phyloP scores from a whole-genome alignment of 2,888 invertebrate genomes.

The Limenitis camilla region DNA sequence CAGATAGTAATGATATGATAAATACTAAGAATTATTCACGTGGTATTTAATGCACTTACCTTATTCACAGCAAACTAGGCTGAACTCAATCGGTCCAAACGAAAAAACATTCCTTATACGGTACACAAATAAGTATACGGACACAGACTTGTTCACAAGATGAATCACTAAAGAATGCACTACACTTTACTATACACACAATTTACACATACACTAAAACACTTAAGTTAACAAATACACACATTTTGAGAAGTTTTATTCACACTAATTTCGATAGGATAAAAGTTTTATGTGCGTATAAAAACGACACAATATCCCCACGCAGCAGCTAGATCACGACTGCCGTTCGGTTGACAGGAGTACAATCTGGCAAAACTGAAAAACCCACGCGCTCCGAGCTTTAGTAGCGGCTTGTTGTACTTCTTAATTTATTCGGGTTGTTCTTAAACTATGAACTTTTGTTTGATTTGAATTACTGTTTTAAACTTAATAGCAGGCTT shows the following conservation, averaged over 20 bases:
- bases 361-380: conserved; percentile 61
- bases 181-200: conserved; percentile 44
- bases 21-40: no score
- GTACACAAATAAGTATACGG: conserved; percentile 47
- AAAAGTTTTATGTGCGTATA: conserved; percentile 53
- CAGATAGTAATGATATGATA: no score
- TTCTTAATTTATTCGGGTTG: conserved; percentile 52
- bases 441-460: conserved; percentile 52
- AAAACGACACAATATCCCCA: conserved; percentile 41
- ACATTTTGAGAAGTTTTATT: conserved; percentile 43
- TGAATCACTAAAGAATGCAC: conserved; percentile 71
- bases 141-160: conserved; percentile 61
- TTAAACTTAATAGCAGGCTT: conserved; percentile 51
- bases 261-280: conserved; percentile 46
- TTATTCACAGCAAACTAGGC: conserved; percentile 16
- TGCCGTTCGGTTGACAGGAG: conserved; percentile 47
- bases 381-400: conserved; percentile 40
- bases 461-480: no score
- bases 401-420: conserved; percentile 46
- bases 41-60: conserved; percentile 7
- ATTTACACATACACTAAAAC: conserved; percentile 42
- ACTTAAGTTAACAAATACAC: conserved; percentile 38
- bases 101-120: conserved; percentile 40
- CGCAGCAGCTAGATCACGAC: conserved; percentile 44
- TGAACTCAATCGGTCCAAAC: conserved; percentile 31